Evolutionary conservation across 2,113 vertebrate genomes (phyloP), one percentile per base, ranked within the genome.

Genomic region (Plecturocebus donacophilus): DNA sequence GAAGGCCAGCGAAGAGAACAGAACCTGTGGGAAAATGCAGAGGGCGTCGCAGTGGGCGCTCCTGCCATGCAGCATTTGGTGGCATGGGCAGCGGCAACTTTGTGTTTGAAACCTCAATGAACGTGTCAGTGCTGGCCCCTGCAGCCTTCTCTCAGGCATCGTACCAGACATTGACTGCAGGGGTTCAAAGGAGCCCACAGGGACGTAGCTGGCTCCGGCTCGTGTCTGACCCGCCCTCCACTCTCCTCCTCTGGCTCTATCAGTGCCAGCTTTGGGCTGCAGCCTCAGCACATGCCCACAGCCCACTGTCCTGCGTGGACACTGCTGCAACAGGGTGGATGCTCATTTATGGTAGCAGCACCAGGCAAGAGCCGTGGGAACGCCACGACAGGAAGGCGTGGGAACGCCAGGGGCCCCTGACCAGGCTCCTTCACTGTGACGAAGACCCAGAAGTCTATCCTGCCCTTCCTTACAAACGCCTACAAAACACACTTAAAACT

Each of bases 61-160:
- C 35, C 66, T 68, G 32, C 66, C 32, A 16, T 17, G 7, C 16
- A 68, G 66, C 66, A 35, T 68, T 68, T n/a, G 66, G 6, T 68
- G 32, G 35, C 66, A n/a, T 0, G 7, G 35, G 35, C 16, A 19
- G 66, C 1, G 3, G 27, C 61, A 64, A 30, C 27, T 14, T 64
- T 14, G 27, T 6, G 27, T 64, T 64, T 64, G 11, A 64, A 64
- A 64, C 61, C 61, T 14, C 30, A 64, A 13, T 64, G 61, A 64
- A 64, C 12, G 27, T 14, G 27, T 49, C 32, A 8, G 52, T 2
- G 5, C 10, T 2, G 70, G 52, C 25, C 23, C 11, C 56, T n/a
- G 8, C 38, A 21, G 49, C 1, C 21, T 35, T 23, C 14, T 17
- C 56, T 1, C 5, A 4, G 2, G 49, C 14, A 27, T 9, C 17